Evolutionary conservation across 2,888 invertebrate genomes (phyloP), one percentile per base, ranked within the genome.

Genomic region (Fragum sueziense): DNA sequence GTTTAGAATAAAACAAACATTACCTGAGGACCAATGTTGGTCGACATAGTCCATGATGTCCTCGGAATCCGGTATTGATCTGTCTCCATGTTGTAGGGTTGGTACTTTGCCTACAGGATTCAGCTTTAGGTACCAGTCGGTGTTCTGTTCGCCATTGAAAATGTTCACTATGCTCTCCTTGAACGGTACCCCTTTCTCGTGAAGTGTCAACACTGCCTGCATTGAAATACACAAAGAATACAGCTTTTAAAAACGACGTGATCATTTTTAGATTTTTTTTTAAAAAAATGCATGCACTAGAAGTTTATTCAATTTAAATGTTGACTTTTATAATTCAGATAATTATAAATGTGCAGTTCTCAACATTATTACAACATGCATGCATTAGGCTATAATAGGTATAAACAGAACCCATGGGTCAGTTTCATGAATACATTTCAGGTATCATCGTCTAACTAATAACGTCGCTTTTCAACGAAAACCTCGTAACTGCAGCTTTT

Each of bases 31-130:
- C 31, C 69, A 79, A 25, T 47, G 71, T 11, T 62, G 47, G 57
- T 90, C 90, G 17, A 90, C 70, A 67, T 87, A 85, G 65, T 89
- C 85, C 14, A 90, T 82, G 47, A 90, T 88, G 27, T 78, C 80
- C 31, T 88, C 88, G 2, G 89, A 89, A 57, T 89, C 89, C 17
- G 74, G 65, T 20, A 89, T 76, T 37, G 84, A 61, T 20, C 85
- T 84, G n/a, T 87, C 86, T 0, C 86, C 88, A 73, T 86, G 84
- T 72, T 85, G 79, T 22, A 90, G 73, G 7, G 81, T 78, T 0
- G 90, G 90, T 7, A 90, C 88, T 34, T 70, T 33, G 14, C 89
- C 89, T 20, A 81, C 80, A 1, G 86, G 82, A 65, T 88, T 89
- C 25, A 89, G 65, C 27, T 79, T 76, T 65, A 89, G 82, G 74